Base-by-base conservation (phyloP, 2,888 invertebrate species). In the Aphidius colemani region DNA sequence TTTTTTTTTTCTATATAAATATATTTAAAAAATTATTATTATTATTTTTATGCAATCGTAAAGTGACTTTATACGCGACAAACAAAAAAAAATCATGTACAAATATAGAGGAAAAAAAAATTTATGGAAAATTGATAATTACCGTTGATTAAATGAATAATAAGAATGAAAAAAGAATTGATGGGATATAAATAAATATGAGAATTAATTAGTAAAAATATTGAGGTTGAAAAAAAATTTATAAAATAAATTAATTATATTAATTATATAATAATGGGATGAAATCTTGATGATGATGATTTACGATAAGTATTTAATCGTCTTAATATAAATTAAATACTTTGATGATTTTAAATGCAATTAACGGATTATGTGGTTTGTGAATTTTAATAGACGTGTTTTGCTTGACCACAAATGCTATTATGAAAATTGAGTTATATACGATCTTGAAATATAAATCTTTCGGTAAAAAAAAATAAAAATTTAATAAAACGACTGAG, bases 391-490 rank as follows among this genome's bases (percentile, higher is more conserved):
- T 50, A 53, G 59, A 59, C 59, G 51, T 51, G 59, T 59, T 51
- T 59, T 49, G 59, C 48, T 49, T 61, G 48, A 49, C 55, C 55
- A 18, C 61, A 56, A 55, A 55, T 61, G 45, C 53, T 44, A 30
- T 5, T 30, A 30, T 18, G 61, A 55, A 56, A 44, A 61, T 61
- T 61, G 61, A 61, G 56, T 61, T 61, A 61, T 61, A 61, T 41
- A 43, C 11, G 30, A 8, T 39, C 48, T 53, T 49, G 5, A 30
- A 30, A 30, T 30, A 3, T 18, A 18, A 18, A 18, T 30, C 30
- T 30, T 30, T 30, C 4, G 30, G 30, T 30, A 2, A 5, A 30
- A 30, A 30, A 30, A 30, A 30, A 30, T 5, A 2, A 30, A 30
- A 30, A 30, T 30, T 18, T 18, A 18, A 18, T 18, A 18, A 18